Base-by-base conservation (phyloP, 1,140 invertebrate genomes). In the Bicyclus anynana region DNA sequence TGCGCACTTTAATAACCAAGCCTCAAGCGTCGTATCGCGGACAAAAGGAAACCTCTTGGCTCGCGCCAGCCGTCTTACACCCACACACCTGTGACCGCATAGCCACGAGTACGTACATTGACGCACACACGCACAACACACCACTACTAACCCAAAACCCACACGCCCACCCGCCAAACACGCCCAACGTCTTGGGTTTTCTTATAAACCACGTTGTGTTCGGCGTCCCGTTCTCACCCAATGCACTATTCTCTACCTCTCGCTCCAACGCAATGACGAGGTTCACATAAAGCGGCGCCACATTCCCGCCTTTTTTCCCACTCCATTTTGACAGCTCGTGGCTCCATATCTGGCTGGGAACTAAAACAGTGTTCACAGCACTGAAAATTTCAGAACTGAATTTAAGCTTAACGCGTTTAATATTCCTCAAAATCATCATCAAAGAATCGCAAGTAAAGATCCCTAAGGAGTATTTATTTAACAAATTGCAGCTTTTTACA, bases 301-400 rank as follows among this genome's bases (percentile, higher is more conserved):
- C 85, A 88, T 86, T 88, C 85, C 83, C 85, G 83, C 85, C 83
- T 86, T 86, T 88, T 88, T 88, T 86, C 85, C 80, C 84, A 88
- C 84, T 88, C 84, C 84, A 88, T 86, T 88, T 86, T 88, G 85
- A 88, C 84, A 88, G 84, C 80, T 88, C 84, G 84, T 77, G 84
- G 84, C 84, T 83, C 84, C 83, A 86, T 88, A 86, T 88, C 84
- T 86, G 83, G 84, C 77, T 74, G 72, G 80, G 76, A 76, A 69
- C 59, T 86, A 88, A 86, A 81, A 78, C 80, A 63, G 79, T 64
- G 84, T 84, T 84, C 83, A 88, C 83, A 49, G 9, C 27, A 42
- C 16, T 35, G 18, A 12, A 17, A 17, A 40, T 16, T 40, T 2
- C 7, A 33, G 10, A 33, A 3, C 29, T 33, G n/a, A 33, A 33